Evolutionary conservation across 2,113 vertebrate species (phyloP), one percentile per base, ranked within the genome.

Genomic region (Catagonus wagneri): DNA sequence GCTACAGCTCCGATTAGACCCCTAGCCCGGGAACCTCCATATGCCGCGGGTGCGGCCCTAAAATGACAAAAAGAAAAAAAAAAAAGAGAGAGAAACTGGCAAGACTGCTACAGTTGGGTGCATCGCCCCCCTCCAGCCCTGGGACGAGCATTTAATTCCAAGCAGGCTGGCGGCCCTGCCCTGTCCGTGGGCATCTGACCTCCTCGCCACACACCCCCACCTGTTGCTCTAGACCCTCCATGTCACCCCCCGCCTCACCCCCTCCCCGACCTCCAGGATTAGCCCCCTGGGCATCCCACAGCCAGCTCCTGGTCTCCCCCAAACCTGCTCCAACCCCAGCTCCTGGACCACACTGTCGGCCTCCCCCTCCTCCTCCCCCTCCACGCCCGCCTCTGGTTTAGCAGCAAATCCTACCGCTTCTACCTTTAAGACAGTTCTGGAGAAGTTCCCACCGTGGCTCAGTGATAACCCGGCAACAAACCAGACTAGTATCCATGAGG

Each of bases 271-370:
- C 65, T 2, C 2, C 9, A 63, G 25, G 1, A 39, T 22, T 71
- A 58, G 86, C 58, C 1, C 11, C 39, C 32, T 7, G 4, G 29
- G 0, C 2, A 7, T 0, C 71, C 23, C 20, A 0, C 27, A 1
- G 2, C 39, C 44, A 13, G 6, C 1, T 90, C n/a, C 61, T 54
- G 20, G 61, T 84, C 44, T 71, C 56, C 79, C 56, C 60, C 23
- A 80, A 1, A 23, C 27, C 68, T 9, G 10, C 17, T 32, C 63
- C 13, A 20, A 39, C 27, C n/a, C 90, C 5, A 3, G 0, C 19
- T 19, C 1, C 68, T 27, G 50, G 29, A 19, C n/a, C 61, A 68
- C 9, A 5, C 52, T 3, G 8, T 66, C 17, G 4, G 54, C 39
- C 44, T 20, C 50, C 36, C 0, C 19, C 10, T 56, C 80, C 23